Percentiles rank a stretch among this genome's conserved stretches.
phyloP scores from a whole-genome alignment of 1,140 invertebrate genomes.

The Cyclina sinensis region DNA sequence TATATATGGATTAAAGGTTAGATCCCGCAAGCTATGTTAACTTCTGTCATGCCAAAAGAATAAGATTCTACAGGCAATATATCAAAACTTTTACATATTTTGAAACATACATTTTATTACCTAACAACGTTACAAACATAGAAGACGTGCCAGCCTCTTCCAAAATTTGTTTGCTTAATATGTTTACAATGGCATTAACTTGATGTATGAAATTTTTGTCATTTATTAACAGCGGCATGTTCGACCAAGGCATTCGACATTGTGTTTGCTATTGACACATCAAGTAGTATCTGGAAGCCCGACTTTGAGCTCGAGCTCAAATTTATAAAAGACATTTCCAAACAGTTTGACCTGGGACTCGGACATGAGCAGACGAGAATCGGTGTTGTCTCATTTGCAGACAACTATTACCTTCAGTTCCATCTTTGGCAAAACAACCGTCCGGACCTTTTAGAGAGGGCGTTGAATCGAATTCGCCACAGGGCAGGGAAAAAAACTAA shows the following conservation, averaged over 20 bases:
- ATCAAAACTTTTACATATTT: background rate
- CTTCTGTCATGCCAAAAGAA: no score
- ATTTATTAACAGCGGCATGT: conserved; percentile 26
- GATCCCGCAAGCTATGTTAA: no score
- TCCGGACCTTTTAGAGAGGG: conserved; percentile 38
- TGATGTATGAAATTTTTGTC: background rate
- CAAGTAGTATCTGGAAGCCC: conserved; percentile 77
- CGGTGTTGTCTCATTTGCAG: conserved; percentile 72
- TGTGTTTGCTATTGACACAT: conserved; percentile 80
- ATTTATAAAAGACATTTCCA: conserved; percentile 74
- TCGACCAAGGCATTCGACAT: conserved; percentile 69
- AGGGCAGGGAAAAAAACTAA: conserved; percentile 53
- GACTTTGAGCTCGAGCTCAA: conserved; percentile 76
- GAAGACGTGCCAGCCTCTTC: background rate
- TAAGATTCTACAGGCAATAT: no score
- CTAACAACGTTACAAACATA: background rate
- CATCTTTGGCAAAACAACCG: conserved; percentile 69
- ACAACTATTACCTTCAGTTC: conserved; percentile 69
- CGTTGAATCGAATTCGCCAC: conserved; percentile 69
- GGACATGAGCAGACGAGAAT: conserved; percentile 64
- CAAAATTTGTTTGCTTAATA: no score
- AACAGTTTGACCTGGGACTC: conserved; percentile 74
- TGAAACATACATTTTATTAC: background rate
- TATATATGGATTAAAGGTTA: no score
- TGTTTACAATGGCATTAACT: background rate